These are phyloP conservation scores for Saccostrea cuccullata DNA, from an alignment of 1,140 invertebrate species.

Conservation along the genomic window DNA sequence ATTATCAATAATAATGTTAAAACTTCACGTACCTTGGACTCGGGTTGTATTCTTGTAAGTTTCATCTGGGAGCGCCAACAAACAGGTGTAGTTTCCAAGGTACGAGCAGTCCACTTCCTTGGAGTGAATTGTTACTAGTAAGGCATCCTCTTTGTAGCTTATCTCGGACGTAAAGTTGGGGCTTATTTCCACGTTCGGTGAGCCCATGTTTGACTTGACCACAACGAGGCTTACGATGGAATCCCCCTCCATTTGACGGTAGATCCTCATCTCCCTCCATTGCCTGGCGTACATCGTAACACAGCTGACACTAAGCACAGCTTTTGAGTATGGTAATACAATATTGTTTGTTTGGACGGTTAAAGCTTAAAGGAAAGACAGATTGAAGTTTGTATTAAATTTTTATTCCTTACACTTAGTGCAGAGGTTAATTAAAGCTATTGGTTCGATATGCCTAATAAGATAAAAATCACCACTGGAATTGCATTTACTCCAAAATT, in stretches of 20 bases:
- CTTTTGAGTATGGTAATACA: neutral
- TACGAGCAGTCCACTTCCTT: constrained; percentile 31
- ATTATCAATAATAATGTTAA: too few species aligned
- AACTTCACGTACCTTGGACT: neutral
- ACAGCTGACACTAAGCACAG: neutral
- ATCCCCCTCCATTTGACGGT: neutral
- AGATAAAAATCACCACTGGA: too few species aligned
- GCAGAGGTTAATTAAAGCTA: too few species aligned
- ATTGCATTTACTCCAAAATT: too few species aligned
- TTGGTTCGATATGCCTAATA: too few species aligned
- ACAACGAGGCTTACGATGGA: neutral
- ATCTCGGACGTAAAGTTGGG: constrained; percentile 28
- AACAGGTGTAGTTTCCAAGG: constrained; percentile 30
- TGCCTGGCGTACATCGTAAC: constrained; percentile 1
- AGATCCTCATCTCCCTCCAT: constrained; percentile 15
- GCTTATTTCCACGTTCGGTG: neutral
- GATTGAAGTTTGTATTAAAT: too few species aligned
- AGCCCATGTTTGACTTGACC: neutral
- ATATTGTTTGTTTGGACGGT: constrained; percentile 3
- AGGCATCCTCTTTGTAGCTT: constrained; percentile 22
- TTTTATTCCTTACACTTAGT: too few species aligned
- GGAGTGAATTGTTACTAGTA: constrained; percentile 9
- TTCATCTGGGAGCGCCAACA: neutral
- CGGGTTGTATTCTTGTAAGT: neutral
- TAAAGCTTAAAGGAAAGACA: neutral